Conservation (phyloP, 2,888 invertebrate species). For the Rutpela maculata region DNA sequence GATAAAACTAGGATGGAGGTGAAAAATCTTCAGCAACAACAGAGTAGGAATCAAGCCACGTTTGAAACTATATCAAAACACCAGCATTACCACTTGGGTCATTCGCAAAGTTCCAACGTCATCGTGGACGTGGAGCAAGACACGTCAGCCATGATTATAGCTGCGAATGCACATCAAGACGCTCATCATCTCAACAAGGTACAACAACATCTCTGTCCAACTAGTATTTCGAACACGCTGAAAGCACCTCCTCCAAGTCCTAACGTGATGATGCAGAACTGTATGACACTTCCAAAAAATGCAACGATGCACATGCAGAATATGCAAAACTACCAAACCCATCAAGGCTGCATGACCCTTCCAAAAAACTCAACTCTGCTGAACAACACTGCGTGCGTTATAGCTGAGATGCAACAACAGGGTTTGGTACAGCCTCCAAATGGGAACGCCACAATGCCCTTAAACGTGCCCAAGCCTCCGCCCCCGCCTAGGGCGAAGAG, state of each 20-base stretch:
- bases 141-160: constrained; percentile 77
- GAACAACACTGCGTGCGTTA: constrained; percentile 75
- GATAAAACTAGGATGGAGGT: constrained; percentile 87
- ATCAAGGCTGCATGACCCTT: constrained; percentile 75
- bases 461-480: constrained; percentile 77
- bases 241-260: constrained; percentile 80
- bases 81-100: constrained; percentile 86
- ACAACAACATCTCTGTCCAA: constrained; percentile 76
- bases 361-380: constrained; percentile 77
- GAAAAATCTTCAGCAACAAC: constrained; percentile 86
- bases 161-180: constrained; percentile 76
- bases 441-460: constrained; percentile 77
- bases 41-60: constrained; percentile 79
- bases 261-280: constrained; percentile 75
- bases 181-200: constrained; percentile 76
- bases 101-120: constrained; percentile 86
- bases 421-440: constrained; percentile 79
- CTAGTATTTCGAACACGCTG: constrained; percentile 75
- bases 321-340: constrained; percentile 68
- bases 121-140: constrained; percentile 91
- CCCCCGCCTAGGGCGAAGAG: constrained; percentile 77
- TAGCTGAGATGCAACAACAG: constrained; percentile 78
- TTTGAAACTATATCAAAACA: constrained; percentile 89
- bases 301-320: constrained; percentile 72
- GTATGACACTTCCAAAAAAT: constrained; percentile 76